Percentiles rank a stretch among this genome's conserved stretches.
Conservation (phyloP, 2,113 vertebrate species). For the Corynorhinus townsendii region DNA sequence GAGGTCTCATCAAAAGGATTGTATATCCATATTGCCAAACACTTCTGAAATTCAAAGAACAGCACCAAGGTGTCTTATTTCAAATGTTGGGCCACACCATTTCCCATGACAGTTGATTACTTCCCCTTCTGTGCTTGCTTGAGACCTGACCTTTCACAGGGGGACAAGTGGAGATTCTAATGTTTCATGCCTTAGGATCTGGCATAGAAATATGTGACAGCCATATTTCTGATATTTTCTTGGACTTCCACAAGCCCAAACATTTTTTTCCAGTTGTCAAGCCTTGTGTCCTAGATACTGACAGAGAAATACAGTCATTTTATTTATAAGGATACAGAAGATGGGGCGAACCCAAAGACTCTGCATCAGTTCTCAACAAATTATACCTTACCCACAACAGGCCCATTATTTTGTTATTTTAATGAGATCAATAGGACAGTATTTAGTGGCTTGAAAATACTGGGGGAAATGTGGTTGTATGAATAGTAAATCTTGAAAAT, state of each 20-base stretch:
- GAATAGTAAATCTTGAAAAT: slow-evolving; percentile 1
- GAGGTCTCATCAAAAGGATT: background rate
- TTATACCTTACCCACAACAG: background rate
- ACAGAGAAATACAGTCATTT: background rate
- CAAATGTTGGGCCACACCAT: background rate
- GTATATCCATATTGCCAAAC: background rate
- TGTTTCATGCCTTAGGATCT: background rate
- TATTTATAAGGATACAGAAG: background rate
- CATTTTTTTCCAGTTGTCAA: background rate
- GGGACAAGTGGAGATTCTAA: background rate
- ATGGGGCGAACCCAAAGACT: background rate
- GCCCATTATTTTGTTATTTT: background rate
- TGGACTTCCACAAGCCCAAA: background rate
- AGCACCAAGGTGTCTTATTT: background rate
- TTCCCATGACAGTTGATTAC: background rate
- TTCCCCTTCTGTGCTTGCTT: background rate
- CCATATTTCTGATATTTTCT: background rate
- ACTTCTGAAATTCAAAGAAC: background rate
- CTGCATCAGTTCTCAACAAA: background rate
- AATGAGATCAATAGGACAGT: background rate
- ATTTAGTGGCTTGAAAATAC: background rate
- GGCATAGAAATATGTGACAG: background rate
- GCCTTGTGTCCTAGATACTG: background rate
- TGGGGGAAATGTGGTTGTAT: background rate
- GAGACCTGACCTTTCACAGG: background rate